These are phyloP conservation scores for Tachina fera DNA, from an alignment of 2,888 invertebrate genomes.

Conservation along the genomic window DNA sequence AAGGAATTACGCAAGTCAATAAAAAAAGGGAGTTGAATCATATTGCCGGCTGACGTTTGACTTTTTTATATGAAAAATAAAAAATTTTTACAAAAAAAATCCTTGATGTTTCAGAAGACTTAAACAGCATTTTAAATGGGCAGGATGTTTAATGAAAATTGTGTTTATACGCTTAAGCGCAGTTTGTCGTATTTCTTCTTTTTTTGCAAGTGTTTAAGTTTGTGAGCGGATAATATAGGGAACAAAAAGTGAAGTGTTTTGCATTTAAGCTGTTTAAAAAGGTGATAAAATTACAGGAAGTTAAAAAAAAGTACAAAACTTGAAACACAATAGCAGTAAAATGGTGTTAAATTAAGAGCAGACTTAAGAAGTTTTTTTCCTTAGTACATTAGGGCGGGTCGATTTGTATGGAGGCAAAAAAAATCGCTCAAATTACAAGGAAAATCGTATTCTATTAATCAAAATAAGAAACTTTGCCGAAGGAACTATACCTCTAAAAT, in stretches of 20 bases:
- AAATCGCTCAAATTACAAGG: no score
- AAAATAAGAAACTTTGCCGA: no score
- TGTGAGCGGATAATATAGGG: no score
- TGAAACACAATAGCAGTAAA: neutral
- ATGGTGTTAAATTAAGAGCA: neutral
- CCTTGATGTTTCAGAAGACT: slow-evolving; percentile 36
- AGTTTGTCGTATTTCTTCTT: neutral
- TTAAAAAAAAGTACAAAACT: neutral
- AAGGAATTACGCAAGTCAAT: neutral
- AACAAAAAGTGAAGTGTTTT: neutral
- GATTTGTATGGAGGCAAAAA: no score
- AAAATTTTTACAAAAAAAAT: slow-evolving; percentile 17
- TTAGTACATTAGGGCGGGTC: no score
- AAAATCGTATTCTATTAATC: no score
- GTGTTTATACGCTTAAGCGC: slow-evolving; percentile 6
- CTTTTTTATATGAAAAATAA: slow-evolving; percentile 27
- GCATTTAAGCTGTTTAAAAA: slow-evolving; percentile 1
- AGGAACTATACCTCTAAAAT: no score
- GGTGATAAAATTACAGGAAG: slow-evolving; percentile 6
- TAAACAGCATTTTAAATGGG: slow-evolving; percentile 10
- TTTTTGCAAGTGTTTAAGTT: slow-evolving; percentile 36
- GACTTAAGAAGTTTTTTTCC: neutral
- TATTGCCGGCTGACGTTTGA: slow-evolving; percentile 50
- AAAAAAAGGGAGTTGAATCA: slow-evolving; percentile 41
- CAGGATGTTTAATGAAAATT: slow-evolving; percentile 3